These are phyloP conservation scores for Mustelus asterias DNA, from an alignment of 2,113 vertebrate genomes.

Conservation along the genomic window DNA sequence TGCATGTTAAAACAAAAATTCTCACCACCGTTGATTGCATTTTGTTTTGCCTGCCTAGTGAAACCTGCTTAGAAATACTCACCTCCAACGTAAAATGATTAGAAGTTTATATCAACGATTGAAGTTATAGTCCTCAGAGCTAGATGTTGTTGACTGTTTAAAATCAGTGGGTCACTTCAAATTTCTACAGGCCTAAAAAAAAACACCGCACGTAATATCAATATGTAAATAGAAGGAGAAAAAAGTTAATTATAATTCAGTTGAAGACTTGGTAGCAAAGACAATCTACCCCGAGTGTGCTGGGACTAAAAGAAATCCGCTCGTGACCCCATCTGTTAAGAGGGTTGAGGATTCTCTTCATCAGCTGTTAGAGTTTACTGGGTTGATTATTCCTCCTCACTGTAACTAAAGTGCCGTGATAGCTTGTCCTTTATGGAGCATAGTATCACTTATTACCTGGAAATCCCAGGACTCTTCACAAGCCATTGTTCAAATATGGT, in stretches of 20 bases:
- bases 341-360: not conserved
- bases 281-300: not conserved
- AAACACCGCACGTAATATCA: not conserved
- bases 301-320: not conserved
- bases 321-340: not conserved
- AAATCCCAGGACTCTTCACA: not conserved
- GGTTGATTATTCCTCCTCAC: not conserved
- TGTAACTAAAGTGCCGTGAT: not conserved
- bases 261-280: not conserved
- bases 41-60: slow-evolving; percentile 22
- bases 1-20: slow-evolving; percentile 8
- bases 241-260: not conserved
- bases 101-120: not conserved
- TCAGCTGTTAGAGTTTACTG: not conserved
- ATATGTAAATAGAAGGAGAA: not conserved
- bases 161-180: not conserved
- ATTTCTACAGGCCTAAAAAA: not conserved
- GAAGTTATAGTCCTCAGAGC: not conserved
- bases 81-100: not conserved
- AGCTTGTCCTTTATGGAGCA: not conserved
- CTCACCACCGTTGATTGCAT: slow-evolving; percentile 15
- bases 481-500: not conserved
- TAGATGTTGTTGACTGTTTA: not conserved
- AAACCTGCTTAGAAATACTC: slow-evolving; percentile 24
- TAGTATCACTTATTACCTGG: not conserved